phyloP scores from a whole-genome alignment of 2,888 invertebrate genomes.

The Craniophora ligustri region DNA sequence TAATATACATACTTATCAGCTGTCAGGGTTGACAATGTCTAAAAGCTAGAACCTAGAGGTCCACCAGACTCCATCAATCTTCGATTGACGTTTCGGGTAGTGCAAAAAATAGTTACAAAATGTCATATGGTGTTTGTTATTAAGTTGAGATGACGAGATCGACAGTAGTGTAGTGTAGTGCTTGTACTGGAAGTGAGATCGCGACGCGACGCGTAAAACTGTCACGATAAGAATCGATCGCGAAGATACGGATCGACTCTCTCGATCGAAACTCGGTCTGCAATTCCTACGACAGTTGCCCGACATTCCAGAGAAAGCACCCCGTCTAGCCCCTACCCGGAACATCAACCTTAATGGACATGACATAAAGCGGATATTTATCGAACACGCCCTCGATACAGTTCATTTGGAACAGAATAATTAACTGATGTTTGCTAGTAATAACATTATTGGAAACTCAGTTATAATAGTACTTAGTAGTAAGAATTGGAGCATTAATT shows the following conservation, averaged over 20 bases:
- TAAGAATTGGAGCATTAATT: slow-evolving; percentile 50
- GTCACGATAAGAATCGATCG: slow-evolving; percentile 83
- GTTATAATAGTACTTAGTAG: slow-evolving; percentile 41
- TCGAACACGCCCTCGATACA: slow-evolving; percentile 38
- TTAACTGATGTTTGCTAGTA: slow-evolving; percentile 56
- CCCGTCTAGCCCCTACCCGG: slow-evolving; percentile 49
- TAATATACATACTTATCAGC: slow-evolving; percentile 40
- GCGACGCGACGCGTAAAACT: slow-evolving; percentile 83
- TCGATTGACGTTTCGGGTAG: slow-evolving; percentile 29
- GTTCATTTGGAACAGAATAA: slow-evolving; percentile 59
- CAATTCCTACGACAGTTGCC: slow-evolving; percentile 70
- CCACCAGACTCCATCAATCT: slow-evolving; percentile 42
- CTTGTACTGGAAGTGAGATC: slow-evolving; percentile 70
- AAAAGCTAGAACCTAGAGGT: slow-evolving; percentile 25
- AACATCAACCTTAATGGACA: slow-evolving; percentile 63
- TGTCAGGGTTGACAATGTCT: slow-evolving; percentile 29
- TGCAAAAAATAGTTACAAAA: slow-evolving; percentile 43
- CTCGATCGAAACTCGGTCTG: slow-evolving; percentile 65
- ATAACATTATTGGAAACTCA: slow-evolving; percentile 60
- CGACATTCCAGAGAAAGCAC: slow-evolving; percentile 74
- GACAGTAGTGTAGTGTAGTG: slow-evolving; percentile 53
- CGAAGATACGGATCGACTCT: slow-evolving; percentile 77
- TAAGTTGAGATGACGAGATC: slow-evolving; percentile 43
- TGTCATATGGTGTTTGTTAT: slow-evolving; percentile 39
- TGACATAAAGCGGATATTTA: slow-evolving; percentile 59